Percentiles rank a stretch among this genome's conserved stretches.
These are phyloP conservation scores for Catagonus wagneri DNA, from an alignment of 2,113 vertebrate species.

Conservation along the genomic window DNA sequence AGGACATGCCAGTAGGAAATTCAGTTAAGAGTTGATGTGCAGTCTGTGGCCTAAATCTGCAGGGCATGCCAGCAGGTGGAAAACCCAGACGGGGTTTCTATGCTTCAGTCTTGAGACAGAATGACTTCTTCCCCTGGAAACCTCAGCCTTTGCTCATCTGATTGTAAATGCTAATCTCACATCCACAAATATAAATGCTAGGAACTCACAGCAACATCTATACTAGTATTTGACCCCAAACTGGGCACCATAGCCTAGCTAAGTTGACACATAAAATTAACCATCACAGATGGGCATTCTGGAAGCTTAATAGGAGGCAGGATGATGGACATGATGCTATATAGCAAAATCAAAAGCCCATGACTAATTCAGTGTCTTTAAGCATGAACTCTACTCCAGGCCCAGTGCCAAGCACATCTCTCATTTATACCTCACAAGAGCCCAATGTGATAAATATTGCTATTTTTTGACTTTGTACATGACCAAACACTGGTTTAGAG, in stretches of 20 bases:
- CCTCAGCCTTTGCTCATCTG: neutral
- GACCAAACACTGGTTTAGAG: neutral
- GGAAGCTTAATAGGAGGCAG: neutral
- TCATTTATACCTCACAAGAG: neutral
- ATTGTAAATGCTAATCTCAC: neutral
- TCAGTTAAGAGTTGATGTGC: neutral
- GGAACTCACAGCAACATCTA: neutral
- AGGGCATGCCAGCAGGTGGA: neutral
- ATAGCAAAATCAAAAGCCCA: neutral
- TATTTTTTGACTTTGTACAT: neutral
- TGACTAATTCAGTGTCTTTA: neutral
- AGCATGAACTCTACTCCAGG: too few species aligned
- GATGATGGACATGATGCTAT: neutral
- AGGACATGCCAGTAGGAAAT: neutral
- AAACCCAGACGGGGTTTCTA: neutral
- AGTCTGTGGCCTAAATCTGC: neutral
- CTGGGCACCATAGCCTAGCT: neutral
- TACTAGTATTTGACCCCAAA: neutral
- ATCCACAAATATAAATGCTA: neutral
- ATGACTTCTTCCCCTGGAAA: neutral
- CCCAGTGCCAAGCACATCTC: neutral
- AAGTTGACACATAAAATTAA: neutral
- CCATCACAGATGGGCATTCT: neutral
- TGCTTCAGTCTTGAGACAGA: neutral
- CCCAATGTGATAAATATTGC: neutral